Percentiles rank a stretch among this genome's conserved stretches.
Conservation (phyloP, 2,113 vertebrate species). For the Poicephalus meyeri region DNA sequence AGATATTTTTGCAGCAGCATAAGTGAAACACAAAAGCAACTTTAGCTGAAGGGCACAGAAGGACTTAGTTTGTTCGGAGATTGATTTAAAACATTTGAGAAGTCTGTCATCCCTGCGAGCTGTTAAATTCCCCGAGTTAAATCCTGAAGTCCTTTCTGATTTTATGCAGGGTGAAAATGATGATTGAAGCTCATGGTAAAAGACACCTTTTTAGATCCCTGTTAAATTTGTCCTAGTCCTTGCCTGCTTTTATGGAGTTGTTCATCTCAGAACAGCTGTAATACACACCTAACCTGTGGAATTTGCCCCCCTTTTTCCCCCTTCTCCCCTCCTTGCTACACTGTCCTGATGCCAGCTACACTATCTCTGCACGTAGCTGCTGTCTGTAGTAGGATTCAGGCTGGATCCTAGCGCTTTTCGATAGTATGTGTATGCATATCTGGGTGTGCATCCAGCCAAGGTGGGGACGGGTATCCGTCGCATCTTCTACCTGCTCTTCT, state of each 20-base stretch:
- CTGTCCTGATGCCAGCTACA: fast-evolving
- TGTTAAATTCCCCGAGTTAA: constrained; percentile 11
- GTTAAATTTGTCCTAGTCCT: neutral
- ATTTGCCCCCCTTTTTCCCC: neutral
- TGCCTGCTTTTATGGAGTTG: neutral
- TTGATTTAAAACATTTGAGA: constrained; percentile 36
- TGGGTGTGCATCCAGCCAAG: neutral
- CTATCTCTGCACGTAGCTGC: neutral
- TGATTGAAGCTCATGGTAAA: neutral
- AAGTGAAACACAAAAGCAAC: neutral
- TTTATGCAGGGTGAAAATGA: neutral
- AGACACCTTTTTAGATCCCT: neutral
- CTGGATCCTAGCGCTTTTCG: neutral
- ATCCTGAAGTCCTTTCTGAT: constrained; percentile 23
- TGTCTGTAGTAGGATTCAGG: neutral
- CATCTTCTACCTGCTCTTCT: neutral
- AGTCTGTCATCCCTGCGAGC: constrained; percentile 33
- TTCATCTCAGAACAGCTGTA: neutral
- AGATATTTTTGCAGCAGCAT: neutral
- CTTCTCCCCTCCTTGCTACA: neutral
- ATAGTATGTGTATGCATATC: fast-evolving
- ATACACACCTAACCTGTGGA: neutral
- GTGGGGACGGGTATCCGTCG: fast-evolving
- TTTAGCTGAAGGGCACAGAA: constrained; percentile 37
- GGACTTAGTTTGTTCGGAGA: neutral